Evolutionary conservation across 1,140 invertebrate genomes (phyloP).

Genomic region (Camponotus pennsylvanicus): DNA sequence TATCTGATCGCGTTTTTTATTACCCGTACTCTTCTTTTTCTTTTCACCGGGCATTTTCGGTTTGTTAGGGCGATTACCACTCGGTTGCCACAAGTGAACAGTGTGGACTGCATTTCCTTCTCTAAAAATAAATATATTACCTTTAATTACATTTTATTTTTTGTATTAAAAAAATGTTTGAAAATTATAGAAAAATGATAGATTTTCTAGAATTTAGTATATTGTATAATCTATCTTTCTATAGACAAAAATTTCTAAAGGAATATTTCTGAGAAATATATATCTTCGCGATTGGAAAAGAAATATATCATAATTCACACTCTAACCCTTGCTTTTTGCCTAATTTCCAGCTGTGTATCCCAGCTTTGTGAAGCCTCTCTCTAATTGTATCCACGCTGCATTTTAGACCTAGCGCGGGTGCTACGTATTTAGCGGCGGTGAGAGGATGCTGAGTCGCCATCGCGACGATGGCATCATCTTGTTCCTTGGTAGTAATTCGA

Average conservation of each 20-base stretch:
- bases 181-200: not conserved
- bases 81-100: conserved; percentile 84
- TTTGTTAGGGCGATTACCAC: conserved; percentile 84
- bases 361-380: conserved; percentile 84
- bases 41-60: conserved; percentile 77
- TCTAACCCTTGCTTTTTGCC: conserved; percentile 84
- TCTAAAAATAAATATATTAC: conserved; percentile 65
- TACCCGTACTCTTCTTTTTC: conserved; percentile 73
- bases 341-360: conserved; percentile 85
- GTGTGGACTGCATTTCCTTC: conserved; percentile 84
- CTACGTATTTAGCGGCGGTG: conserved; percentile 84
- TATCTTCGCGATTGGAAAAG: not conserved
- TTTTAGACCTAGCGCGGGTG: conserved; percentile 83
- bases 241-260: not conserved
- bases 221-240: not conserved
- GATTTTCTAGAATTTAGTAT: not conserved
- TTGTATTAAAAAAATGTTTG: not conserved
- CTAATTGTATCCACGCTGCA: conserved; percentile 85
- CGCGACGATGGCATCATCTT: conserved; percentile 84
- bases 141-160: not conserved
- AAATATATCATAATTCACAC: conserved; percentile 7
- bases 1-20: conserved; percentile 71
- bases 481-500: conserved; percentile 85
- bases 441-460: conserved; percentile 84
- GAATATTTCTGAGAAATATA: not conserved